Percentiles rank a stretch among this genome's conserved stretches.
These are phyloP conservation scores for Pseudopleuronectes americanus DNA, from an alignment of 2,797 vertebrate species.

Conservation along the genomic window DNA sequence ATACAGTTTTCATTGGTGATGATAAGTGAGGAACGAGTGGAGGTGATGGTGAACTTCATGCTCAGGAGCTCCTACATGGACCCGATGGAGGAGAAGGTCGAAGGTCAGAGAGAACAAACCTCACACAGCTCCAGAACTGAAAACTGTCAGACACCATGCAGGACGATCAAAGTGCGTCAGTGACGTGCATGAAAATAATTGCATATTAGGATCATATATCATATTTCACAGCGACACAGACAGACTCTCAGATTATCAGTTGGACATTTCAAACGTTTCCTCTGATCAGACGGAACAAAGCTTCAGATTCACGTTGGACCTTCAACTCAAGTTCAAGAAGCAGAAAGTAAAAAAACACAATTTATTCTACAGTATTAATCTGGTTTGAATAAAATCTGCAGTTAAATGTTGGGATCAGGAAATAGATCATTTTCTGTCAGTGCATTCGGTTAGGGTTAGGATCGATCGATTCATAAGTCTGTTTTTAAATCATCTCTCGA, in stretches of 20 bases:
- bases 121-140: neutral
- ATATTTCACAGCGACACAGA: conserved; percentile 43
- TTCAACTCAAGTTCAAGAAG: too few relatives aligned
- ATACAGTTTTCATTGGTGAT: conserved; percentile 66
- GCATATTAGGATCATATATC: conserved; percentile 51
- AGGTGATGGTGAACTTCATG: conserved; percentile 52
- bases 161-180: conserved; percentile 52
- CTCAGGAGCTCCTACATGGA: conserved; percentile 22
- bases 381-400: too few relatives aligned
- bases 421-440: too few relatives aligned
- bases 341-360: too few relatives aligned
- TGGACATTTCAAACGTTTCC: neutral
- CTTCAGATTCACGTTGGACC: too few relatives aligned
- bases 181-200: conserved; percentile 30
- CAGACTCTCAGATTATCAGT: conserved; percentile 10
- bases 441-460: too few relatives aligned
- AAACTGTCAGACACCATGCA: conserved; percentile 38
- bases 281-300: neutral
- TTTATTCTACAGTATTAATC: too few relatives aligned
- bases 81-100: conserved; percentile 8
- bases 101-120: conserved; percentile 2
- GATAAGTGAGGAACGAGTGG: conserved; percentile 62
- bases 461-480: too few relatives aligned
- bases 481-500: too few relatives aligned
- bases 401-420: too few relatives aligned